These are phyloP conservation scores for Synanthedon andrenaeformis DNA, from an alignment of 2,888 invertebrate species.

Conservation along the genomic window DNA sequence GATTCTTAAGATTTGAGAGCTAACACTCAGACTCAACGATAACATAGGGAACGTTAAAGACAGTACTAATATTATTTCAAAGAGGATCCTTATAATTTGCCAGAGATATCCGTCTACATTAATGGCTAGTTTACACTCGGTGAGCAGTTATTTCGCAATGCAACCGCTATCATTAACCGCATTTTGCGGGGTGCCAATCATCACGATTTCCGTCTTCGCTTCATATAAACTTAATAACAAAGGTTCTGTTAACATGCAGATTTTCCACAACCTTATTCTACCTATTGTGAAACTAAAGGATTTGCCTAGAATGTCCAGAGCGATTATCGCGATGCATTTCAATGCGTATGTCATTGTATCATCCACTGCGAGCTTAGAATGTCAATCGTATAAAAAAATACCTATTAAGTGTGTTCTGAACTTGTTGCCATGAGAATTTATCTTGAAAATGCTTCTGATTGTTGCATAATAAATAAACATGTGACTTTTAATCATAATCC, in stretches of 20 bases:
- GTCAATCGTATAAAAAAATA: constrained; percentile 9
- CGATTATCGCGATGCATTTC: constrained; percentile 16
- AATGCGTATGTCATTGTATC: constrained; percentile 12
- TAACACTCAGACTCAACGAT: too few species aligned
- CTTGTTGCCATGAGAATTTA: too few species aligned
- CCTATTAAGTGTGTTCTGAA: not conserved
- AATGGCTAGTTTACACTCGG: not conserved
- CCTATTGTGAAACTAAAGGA: constrained; percentile 9
- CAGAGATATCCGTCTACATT: not conserved
- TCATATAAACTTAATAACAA: not conserved
- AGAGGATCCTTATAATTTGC: too few species aligned
- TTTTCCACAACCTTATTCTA: not conserved
- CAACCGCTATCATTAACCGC: not conserved
- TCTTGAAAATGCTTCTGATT: too few species aligned
- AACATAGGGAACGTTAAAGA: too few species aligned
- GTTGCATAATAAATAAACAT: too few species aligned
- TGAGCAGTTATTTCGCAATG: not conserved
- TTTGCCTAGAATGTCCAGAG: constrained; percentile 20
- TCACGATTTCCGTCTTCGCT: constrained; percentile 16
- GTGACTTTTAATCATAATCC: too few species aligned
- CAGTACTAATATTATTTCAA: too few species aligned
- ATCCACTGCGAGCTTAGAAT: constrained; percentile 23
- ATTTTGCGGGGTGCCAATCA: constrained; percentile 15
- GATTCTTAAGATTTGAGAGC: too few species aligned
- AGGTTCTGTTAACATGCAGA: not conserved